Evolutionary conservation across 2,113 vertebrate genomes (phyloP).

Genomic region (Bufo gargarizans): DNA sequence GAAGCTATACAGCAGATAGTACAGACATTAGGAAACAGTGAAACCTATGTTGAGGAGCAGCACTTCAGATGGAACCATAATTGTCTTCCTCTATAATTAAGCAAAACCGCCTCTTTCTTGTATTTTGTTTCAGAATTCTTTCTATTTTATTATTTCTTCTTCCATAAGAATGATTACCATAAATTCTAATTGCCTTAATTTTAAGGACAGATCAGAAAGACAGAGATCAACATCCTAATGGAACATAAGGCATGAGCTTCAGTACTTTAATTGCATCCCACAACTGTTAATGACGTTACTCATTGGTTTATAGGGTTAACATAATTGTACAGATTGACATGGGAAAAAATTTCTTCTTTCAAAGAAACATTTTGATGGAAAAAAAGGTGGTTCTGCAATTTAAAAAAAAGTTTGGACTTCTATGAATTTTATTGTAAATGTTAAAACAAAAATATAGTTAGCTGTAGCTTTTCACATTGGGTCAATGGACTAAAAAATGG

Average conservation of each 20-base stretch:
- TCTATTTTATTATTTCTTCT: conserved; percentile 72
- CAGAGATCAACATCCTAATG: conserved; percentile 85
- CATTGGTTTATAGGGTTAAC: conserved; percentile 80
- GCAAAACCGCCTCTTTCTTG: conserved; percentile 80
- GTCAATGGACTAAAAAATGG: conserved; percentile 75
- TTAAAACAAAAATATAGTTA: conserved; percentile 81
- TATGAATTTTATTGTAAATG: conserved; percentile 84
- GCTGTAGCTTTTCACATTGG: conserved; percentile 87
- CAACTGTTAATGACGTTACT: conserved; percentile 79
- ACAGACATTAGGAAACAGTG: conserved; percentile 60
- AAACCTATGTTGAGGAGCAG: conserved; percentile 73
- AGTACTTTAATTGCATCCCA: conserved; percentile 78
- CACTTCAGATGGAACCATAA: conserved; percentile 78
- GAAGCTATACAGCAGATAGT: conserved; percentile 80
- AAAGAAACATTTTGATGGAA: conserved; percentile 91
- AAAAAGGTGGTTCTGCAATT: conserved; percentile 83
- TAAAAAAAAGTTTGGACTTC: conserved; percentile 80
- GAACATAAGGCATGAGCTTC: conserved; percentile 73
- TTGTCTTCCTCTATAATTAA: conserved; percentile 95
- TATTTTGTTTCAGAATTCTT: conserved; percentile 69
- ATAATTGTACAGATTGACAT: conserved; percentile 93
- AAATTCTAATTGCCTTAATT: conserved; percentile 99
- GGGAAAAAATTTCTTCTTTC: conserved; percentile 90
- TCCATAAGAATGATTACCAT: conserved; percentile 90
- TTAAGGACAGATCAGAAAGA: conserved; percentile 86